Evolutionary conservation across 2,888 invertebrate species (phyloP).

Genomic region (Nycteola revayana): DNA sequence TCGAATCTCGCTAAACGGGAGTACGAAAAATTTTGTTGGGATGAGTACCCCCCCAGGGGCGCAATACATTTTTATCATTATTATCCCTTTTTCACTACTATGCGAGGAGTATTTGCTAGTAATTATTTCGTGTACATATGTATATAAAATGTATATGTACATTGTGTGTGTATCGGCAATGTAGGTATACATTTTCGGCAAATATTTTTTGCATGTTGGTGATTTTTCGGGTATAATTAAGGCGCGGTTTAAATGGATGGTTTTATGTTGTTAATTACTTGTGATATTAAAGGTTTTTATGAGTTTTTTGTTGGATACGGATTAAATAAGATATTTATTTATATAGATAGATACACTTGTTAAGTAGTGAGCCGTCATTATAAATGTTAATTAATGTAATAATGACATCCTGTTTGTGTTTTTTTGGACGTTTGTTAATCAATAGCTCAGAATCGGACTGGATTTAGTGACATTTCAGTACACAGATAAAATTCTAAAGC

Average conservation of each 20-base stretch:
- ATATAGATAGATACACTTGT: too few relatives aligned
- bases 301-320: too few relatives aligned
- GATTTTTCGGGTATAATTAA: slow-evolving; percentile 22
- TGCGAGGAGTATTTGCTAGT: slow-evolving; percentile 59
- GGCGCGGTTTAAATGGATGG: neutral
- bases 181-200: slow-evolving; percentile 16
- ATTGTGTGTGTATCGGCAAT: slow-evolving; percentile 5
- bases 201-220: slow-evolving; percentile 31
- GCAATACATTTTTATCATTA: slow-evolving; percentile 78
- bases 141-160: slow-evolving; percentile 21
- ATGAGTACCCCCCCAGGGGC: slow-evolving; percentile 48
- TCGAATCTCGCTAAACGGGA: slow-evolving; percentile 77
- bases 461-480: too few relatives aligned
- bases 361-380: too few relatives aligned
- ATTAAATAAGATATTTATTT: too few relatives aligned
- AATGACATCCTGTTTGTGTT: too few relatives aligned
- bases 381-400: too few relatives aligned
- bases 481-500: too few relatives aligned
- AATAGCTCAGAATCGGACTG: too few relatives aligned
- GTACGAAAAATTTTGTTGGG: slow-evolving; percentile 64
- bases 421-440: too few relatives aligned
- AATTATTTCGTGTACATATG: slow-evolving; percentile 69
- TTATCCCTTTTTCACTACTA: slow-evolving; percentile 75
- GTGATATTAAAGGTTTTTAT: too few relatives aligned
- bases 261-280: neutral